Evolutionary conservation across 2,888 invertebrate species (phyloP).

Genomic region (Euplagia quadripunctaria): DNA sequence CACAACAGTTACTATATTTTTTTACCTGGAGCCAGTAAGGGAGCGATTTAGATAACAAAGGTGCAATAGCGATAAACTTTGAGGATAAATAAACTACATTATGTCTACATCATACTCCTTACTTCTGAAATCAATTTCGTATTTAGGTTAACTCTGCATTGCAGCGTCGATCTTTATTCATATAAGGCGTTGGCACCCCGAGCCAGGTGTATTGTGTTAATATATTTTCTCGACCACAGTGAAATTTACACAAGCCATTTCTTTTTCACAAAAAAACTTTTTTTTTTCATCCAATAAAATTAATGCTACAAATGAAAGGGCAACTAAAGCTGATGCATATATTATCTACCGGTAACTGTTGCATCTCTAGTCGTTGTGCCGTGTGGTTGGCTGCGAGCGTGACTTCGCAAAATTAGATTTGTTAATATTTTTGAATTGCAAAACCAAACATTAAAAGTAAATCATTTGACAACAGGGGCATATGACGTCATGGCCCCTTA

Average conservation of each 20-base stretch:
- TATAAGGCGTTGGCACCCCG: neutral
- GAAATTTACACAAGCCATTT: too few species aligned
- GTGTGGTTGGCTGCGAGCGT: neutral
- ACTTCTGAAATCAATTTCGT: neutral
- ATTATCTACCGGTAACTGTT: neutral
- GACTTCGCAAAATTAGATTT: too few species aligned
- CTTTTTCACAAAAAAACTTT: too few species aligned
- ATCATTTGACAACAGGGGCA: too few species aligned
- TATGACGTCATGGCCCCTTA: too few species aligned
- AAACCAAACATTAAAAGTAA: too few species aligned
- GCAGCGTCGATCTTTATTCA: neutral
- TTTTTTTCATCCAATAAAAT: neutral
- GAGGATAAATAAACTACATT: neutral
- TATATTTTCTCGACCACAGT: too few species aligned
- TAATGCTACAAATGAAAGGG: neutral
- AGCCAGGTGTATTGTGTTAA: neutral
- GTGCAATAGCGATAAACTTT: too few species aligned
- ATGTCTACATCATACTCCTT: neutral
- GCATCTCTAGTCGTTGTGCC: slow-evolving; percentile 14
- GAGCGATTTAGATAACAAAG: neutral
- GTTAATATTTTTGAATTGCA: too few species aligned
- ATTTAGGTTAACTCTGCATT: neutral
- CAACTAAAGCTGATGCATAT: neutral
- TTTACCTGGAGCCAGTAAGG: neutral
- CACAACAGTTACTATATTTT: too few species aligned